Evolutionary conservation across 2,888 invertebrate genomes (phyloP).

Genomic region (Stenotaenia linearis): DNA sequence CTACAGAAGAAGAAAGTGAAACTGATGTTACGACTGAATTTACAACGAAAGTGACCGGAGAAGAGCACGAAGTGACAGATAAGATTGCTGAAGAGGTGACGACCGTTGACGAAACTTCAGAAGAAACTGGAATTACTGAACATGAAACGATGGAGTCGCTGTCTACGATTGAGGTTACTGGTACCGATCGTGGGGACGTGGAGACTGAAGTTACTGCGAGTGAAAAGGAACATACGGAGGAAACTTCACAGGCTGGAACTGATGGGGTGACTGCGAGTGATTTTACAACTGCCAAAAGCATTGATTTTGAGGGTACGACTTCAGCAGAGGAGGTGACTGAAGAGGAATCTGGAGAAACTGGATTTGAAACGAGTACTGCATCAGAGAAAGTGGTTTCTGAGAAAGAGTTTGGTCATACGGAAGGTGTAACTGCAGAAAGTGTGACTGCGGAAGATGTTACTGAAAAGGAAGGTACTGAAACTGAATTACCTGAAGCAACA

Average conservation of each 20-base stretch:
- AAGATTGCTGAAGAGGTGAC: background rate
- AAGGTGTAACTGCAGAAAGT: background rate
- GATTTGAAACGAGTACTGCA: slow-evolving; percentile 13
- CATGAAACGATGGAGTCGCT: background rate
- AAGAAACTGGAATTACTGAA: slow-evolving; percentile 26
- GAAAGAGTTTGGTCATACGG: background rate
- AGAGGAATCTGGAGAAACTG: background rate
- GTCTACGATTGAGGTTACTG: too few species aligned
- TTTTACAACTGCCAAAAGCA: too few species aligned
- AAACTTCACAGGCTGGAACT: too few species aligned
- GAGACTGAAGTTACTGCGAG: background rate
- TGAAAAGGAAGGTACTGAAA: background rate
- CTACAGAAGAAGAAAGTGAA: slow-evolving; percentile 26
- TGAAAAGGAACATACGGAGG: background rate
- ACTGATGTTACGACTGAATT: slow-evolving; percentile 29
- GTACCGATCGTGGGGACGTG: background rate
- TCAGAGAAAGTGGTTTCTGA: background rate
- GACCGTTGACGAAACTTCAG: background rate
- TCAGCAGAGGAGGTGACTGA: slow-evolving; percentile 30
- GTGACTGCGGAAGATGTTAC: too few species aligned
- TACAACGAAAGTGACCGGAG: background rate
- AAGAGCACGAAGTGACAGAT: background rate
- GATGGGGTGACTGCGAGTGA: too few species aligned
- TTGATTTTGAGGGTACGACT: too few species aligned
- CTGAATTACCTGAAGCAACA: background rate